These are phyloP conservation scores for Microcaecilia unicolor DNA, from an alignment of 2,797 vertebrate species.

Conservation along the genomic window DNA sequence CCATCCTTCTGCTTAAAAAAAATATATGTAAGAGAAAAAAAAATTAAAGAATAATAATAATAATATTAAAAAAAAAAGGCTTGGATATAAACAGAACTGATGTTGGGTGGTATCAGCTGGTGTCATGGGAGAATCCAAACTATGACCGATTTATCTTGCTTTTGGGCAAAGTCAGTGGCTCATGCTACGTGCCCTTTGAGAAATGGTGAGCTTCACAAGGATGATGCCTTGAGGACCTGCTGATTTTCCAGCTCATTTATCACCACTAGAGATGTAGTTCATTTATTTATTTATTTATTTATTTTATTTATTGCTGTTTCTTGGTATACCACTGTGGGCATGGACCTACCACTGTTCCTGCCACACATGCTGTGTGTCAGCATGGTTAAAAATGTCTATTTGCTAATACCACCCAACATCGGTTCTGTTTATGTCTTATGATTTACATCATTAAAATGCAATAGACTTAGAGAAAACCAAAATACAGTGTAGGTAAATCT, in stretches of 20 bases:
- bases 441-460: too few relatives aligned
- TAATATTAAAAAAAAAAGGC: conserved; percentile 3
- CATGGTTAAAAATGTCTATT: conserved; percentile 13
- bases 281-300: too few relatives aligned
- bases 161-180: conserved; percentile 47
- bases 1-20: conserved; percentile 22
- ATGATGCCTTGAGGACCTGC: conserved; percentile 17
- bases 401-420: too few relatives aligned
- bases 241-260: conserved; percentile 48
- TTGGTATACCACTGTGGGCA: too few relatives aligned
- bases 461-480: too few relatives aligned
- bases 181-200: conserved; percentile 33
- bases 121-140: conserved; percentile 23
- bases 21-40: too few relatives aligned
- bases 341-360: conserved; percentile 9
- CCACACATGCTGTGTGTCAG: not conserved
- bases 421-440: too few relatives aligned
- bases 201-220: conserved; percentile 24
- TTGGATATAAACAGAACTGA: not conserved
- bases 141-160: conserved; percentile 12
- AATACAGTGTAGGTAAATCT: too few relatives aligned
- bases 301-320: too few relatives aligned
- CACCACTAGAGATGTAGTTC: conserved; percentile 36
- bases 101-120: conserved; percentile 17
- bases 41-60: not conserved